These are phyloP conservation scores for Euura saliciscinereae DNA, from an alignment of 1,140 invertebrate species.

Conservation along the genomic window DNA sequence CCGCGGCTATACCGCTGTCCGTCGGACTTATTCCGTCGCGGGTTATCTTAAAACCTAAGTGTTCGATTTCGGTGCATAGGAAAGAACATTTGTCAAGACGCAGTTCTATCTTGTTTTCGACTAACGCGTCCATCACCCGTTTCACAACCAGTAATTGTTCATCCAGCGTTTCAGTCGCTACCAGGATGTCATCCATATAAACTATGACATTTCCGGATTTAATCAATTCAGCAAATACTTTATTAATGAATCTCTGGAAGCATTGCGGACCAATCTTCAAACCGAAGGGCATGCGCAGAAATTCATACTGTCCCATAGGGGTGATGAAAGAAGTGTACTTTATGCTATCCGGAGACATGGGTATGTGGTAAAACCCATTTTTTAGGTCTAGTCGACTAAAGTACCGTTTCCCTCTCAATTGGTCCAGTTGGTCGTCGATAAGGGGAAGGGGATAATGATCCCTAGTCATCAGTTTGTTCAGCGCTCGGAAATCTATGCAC, in stretches of 20 bases:
- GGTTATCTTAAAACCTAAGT: conserved; percentile 26
- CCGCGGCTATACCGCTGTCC: not conserved
- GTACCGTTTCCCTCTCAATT: conserved; percentile 25
- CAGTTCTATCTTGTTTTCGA: conserved; percentile 18
- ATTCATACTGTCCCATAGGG: conserved; percentile 39
- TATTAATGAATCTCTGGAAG: conserved; percentile 50
- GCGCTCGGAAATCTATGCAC: conserved; percentile 34
- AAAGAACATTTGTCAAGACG: conserved; percentile 24
- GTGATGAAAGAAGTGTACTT: conserved; percentile 44
- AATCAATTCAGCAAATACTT: conserved; percentile 32
- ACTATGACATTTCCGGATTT: conserved; percentile 18
- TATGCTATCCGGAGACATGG: conserved; percentile 27
- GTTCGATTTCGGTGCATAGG: conserved; percentile 24
- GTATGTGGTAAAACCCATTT: conserved; percentile 36
- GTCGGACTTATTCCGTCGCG: conserved; percentile 7
- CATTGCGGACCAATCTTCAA: conserved; percentile 44
- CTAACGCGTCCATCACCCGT: conserved; percentile 21
- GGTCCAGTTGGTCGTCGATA: conserved; percentile 54
- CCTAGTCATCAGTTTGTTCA: conserved; percentile 32
- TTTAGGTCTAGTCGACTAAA: conserved; percentile 34
- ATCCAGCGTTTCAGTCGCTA: conserved; percentile 19
- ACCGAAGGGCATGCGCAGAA: conserved; percentile 45
- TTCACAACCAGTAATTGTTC: conserved; percentile 20
- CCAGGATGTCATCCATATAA: conserved; percentile 31
- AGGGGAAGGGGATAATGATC: conserved; percentile 55